Percentiles rank a stretch among this genome's conserved stretches.
These are phyloP conservation scores for Micromesistius poutassou DNA, from an alignment of 2,797 vertebrate species.

Conservation along the genomic window DNA sequence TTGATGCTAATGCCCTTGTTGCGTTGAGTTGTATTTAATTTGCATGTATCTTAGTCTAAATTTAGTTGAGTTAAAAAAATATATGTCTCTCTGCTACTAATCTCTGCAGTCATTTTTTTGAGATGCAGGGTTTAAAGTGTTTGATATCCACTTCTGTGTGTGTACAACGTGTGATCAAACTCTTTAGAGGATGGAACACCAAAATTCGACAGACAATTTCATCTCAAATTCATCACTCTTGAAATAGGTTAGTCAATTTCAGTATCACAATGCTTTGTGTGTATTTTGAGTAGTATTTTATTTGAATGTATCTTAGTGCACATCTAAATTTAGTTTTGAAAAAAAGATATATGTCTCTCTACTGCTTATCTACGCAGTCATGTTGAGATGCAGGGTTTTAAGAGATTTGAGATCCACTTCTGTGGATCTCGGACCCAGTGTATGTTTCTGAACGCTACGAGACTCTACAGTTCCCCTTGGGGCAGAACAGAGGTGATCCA, in stretches of 20 bases:
- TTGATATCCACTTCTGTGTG: background rate
- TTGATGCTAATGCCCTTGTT: constrained; percentile 15
- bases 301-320: no score
- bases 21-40: constrained; percentile 15
- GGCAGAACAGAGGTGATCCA: constrained; percentile 49
- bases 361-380: no score
- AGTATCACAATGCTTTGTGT: no score
- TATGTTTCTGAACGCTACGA: background rate
- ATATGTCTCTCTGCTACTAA: background rate
- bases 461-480: constrained; percentile 19
- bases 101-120: background rate
- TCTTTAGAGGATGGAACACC: background rate
- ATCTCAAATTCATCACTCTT: background rate
- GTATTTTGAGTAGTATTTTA: no score
- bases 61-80: background rate
- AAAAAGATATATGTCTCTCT: no score
- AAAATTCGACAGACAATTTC: no score
- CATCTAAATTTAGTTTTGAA: no score
- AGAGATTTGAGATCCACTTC: background rate
- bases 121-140: background rate
- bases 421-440: background rate
- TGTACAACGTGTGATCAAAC: background rate
- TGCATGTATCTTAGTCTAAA: constrained; percentile 17
- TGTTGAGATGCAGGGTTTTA: no score
- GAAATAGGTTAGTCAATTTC: no score